Evolutionary conservation across 2,888 invertebrate species (phyloP).

Genomic region (Marasmarcha lunaedactyla): DNA sequence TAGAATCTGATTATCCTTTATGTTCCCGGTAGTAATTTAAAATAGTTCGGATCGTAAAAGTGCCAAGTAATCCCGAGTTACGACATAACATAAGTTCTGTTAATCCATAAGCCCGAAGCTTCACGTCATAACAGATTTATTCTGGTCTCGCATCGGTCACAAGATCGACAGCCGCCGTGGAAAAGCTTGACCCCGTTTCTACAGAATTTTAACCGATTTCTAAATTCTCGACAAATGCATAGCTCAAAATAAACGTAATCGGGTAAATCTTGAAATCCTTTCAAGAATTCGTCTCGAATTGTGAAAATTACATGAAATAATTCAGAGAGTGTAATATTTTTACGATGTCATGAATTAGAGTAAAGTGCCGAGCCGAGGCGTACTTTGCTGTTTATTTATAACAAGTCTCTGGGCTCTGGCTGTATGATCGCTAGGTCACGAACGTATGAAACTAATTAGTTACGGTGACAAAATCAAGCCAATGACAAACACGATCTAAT

Average conservation of each 20-base stretch:
- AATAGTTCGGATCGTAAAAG: too few relatives aligned
- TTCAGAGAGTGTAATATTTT: constrained; percentile 6
- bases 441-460: background rate
- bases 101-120: too few relatives aligned
- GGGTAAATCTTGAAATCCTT: constrained; percentile 1
- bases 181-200: constrained; percentile 39
- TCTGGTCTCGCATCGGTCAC: constrained; percentile 45
- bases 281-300: background rate
- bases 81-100: too few relatives aligned
- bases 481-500: background rate
- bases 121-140: constrained; percentile 30
- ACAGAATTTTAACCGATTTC: constrained; percentile 15
- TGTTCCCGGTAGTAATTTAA: too few relatives aligned
- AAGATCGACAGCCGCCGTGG: constrained; percentile 52
- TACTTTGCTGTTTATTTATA: constrained; percentile 24
- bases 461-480: background rate
- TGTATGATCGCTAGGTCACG: constrained; percentile 1
- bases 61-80: too few relatives aligned
- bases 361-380: constrained; percentile 6
- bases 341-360: constrained; percentile 20
- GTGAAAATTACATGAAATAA: background rate
- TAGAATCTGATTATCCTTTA: too few relatives aligned
- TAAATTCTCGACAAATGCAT: background rate
- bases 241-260: background rate
- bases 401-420: constrained; percentile 13